Percentiles rank a stretch among this genome's conserved stretches.
phyloP scores from a whole-genome alignment of 2,797 vertebrate species.

The Manis crassicaudata region DNA sequence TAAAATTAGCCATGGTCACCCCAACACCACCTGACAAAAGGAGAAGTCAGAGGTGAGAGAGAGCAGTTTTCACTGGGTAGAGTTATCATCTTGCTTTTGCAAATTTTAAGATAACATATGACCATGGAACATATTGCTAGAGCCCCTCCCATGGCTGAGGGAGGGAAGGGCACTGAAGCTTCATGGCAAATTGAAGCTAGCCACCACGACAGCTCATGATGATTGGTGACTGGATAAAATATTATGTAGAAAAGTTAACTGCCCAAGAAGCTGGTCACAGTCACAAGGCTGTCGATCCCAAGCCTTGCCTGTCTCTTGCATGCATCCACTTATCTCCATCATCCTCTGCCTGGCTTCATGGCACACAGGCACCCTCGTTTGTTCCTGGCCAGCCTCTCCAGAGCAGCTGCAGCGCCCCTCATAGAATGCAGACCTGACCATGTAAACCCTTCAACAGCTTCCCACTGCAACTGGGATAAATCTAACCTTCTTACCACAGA shows the following conservation, averaged over 20 bases:
- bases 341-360: neutral
- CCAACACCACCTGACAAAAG: neutral
- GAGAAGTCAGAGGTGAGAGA: neutral
- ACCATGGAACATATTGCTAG: neutral
- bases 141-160: neutral
- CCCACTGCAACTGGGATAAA: neutral
- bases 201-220: neutral
- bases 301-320: neutral
- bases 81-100: neutral
- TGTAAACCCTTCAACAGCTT: neutral
- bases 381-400: neutral
- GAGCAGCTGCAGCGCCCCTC: neutral
- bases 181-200: neutral
- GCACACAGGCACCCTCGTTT: neutral
- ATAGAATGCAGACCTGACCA: neutral
- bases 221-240: neutral
- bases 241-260: neutral
- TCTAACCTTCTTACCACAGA: neutral
- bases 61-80: neutral
- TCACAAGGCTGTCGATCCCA: neutral
- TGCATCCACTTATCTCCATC: neutral
- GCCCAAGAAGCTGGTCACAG: neutral
- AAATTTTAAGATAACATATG: neutral
- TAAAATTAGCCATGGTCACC: neutral
- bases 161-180: neutral